Evolutionary conservation across 2,797 vertebrate genomes (phyloP).

Genomic region (Lagorchestes hirsutus): DNA sequence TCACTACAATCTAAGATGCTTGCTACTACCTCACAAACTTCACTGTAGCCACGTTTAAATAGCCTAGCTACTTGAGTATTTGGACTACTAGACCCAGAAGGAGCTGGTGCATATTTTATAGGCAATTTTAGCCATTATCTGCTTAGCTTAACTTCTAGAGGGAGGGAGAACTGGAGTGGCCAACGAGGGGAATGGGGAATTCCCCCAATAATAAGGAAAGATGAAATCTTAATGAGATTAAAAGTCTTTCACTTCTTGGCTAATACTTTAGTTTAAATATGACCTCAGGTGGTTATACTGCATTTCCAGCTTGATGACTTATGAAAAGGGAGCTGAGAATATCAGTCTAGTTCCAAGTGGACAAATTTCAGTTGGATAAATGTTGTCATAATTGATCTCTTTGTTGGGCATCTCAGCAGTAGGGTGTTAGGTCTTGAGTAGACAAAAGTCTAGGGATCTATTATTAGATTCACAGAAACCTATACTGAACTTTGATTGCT

Average conservation of each 20-base stretch:
- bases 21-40: not conserved
- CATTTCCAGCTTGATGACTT: not conserved
- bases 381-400: not conserved
- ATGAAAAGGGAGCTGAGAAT: not conserved
- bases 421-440: not conserved
- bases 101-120: not conserved
- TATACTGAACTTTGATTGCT: not conserved
- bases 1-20: not conserved
- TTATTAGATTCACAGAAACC: not conserved
- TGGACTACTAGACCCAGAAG: not conserved
- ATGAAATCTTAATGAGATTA: slow-evolving; percentile 18
- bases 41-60: not conserved
- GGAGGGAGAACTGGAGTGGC: not conserved
- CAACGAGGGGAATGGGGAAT: not conserved
- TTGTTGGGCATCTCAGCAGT: not conserved
- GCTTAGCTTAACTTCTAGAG: not conserved
- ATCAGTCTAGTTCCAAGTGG: not conserved
- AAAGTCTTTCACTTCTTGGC: not conserved
- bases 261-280: not conserved
- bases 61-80: not conserved
- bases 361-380: not conserved
- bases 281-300: not conserved
- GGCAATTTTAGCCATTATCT: not conserved
- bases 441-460: not conserved
- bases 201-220: not conserved